A percentile compares a stretch with the other conserved stretches of the same genome.
Evolutionary conservation across 2,113 vertebrate genomes (phyloP).

Genomic region (Caranx ignobilis): DNA sequence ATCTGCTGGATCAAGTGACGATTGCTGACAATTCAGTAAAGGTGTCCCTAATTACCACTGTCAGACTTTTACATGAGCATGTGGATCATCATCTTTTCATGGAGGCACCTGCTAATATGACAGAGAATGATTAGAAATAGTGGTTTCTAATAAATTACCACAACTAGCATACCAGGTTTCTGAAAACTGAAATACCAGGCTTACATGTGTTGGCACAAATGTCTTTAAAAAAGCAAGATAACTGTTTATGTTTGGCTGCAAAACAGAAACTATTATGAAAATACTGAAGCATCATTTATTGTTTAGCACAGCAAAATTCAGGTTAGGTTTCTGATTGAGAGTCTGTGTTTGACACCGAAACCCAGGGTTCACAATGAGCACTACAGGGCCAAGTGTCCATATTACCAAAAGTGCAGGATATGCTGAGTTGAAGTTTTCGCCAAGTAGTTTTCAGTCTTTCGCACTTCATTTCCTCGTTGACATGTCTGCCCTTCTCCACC

Average conservation of each 20-base stretch:
- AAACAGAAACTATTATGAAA: not conserved
- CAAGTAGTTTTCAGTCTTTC: not conserved
- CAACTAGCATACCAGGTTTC: not conserved
- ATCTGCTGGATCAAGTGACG: not conserved
- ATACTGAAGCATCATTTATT: not conserved
- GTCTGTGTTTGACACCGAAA: not conserved
- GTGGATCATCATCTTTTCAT: not conserved
- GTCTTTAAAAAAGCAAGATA: not conserved
- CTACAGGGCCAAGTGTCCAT: not conserved
- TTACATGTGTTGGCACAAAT: not conserved
- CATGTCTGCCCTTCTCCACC: not conserved
- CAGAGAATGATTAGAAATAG: not conserved
- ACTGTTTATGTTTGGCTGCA: not conserved
- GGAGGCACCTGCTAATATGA: not conserved
- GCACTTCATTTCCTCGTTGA: constrained; percentile 6
- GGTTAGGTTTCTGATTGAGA: not conserved
- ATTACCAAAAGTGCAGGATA: not conserved
- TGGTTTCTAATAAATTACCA: not conserved
- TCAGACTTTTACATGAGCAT: not conserved
- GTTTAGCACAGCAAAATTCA: not conserved
- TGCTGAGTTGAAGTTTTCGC: constrained; percentile 23
- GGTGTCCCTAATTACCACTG: not conserved
- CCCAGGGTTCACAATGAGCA: not conserved
- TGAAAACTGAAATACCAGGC: not conserved
- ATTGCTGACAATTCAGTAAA: not conserved